Conservation (phyloP, 2,888 invertebrate species). For the Hypena proboscidalis region DNA sequence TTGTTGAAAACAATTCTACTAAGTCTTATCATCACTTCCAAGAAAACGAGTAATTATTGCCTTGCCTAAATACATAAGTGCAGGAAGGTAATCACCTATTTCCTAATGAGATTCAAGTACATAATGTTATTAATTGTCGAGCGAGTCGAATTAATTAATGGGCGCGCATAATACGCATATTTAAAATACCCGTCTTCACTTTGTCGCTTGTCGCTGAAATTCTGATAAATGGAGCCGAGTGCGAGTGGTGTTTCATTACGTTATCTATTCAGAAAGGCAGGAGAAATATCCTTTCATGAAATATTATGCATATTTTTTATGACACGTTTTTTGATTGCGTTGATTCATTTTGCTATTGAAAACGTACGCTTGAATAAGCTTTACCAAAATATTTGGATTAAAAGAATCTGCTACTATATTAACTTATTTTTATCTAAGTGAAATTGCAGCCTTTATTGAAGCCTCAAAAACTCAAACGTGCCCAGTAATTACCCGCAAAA, state of each 20-base stretch:
- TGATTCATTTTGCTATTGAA: no score
- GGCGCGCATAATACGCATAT: constrained; percentile 9
- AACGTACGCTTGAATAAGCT: no score
- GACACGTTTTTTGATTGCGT: no score
- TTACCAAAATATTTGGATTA: no score
- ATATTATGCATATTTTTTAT: constrained; percentile 4
- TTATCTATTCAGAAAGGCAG: constrained; percentile 36
- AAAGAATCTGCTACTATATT: no score
- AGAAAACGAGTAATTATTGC: neutral
- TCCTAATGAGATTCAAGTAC: constrained; percentile 3
- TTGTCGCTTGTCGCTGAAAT: constrained; percentile 45
- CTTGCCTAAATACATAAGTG: neutral
- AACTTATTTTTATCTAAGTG: no score
- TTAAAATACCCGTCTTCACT: constrained; percentile 32
- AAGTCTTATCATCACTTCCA: no score
- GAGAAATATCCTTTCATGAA: constrained; percentile 17
- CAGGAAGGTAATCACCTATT: neutral
- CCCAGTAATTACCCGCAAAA: constrained; percentile 46
- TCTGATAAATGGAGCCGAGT: constrained; percentile 43
- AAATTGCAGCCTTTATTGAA: no score
- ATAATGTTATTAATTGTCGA: constrained; percentile 3
- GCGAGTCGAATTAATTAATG: constrained; percentile 10
- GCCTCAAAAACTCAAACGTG: constrained; percentile 32
- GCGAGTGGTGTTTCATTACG: constrained; percentile 43
- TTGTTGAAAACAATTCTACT: no score